Conservation (phyloP, 2,888 invertebrate genomes). For the Microplitis manilae region DNA sequence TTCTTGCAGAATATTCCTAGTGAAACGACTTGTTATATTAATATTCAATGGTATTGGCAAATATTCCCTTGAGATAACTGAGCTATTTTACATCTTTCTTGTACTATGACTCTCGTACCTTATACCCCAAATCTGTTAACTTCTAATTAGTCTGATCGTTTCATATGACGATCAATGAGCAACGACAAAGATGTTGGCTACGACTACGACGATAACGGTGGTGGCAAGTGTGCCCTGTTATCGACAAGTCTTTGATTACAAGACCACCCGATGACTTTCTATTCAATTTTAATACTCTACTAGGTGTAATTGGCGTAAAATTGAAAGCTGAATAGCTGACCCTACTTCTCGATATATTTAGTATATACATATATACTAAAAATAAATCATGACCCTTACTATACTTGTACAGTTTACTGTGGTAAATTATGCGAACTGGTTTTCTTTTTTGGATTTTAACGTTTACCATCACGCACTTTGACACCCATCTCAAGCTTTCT, state of each 20-base stretch:
- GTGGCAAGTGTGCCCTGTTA: constrained; percentile 50
- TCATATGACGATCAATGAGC: constrained; percentile 52
- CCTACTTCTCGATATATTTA: constrained; percentile 13
- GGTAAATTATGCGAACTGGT: no score
- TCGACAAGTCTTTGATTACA: constrained; percentile 56
- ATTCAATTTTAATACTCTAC: constrained; percentile 33
- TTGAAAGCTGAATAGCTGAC: constrained; percentile 20
- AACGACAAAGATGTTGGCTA: neutral
- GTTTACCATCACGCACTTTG: no score
- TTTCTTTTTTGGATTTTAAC: no score
- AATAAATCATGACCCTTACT: constrained; percentile 12
- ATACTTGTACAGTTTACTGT: no score
- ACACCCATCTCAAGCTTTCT: no score
- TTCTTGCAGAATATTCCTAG: neutral
- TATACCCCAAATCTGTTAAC: constrained; percentile 39
- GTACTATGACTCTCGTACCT: neutral
- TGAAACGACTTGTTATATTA: neutral
- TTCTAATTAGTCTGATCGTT: constrained; percentile 58
- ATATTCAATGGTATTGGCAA: neutral
- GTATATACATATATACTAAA: neutral
- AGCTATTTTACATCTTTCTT: constrained; percentile 3
- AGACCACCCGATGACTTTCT: constrained; percentile 44
- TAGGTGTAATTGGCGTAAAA: constrained; percentile 31
- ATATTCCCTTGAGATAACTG: neutral
- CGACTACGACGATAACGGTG: neutral